Conservation (phyloP, 2,888 invertebrate genomes). For the Linnaemya vulpina region DNA sequence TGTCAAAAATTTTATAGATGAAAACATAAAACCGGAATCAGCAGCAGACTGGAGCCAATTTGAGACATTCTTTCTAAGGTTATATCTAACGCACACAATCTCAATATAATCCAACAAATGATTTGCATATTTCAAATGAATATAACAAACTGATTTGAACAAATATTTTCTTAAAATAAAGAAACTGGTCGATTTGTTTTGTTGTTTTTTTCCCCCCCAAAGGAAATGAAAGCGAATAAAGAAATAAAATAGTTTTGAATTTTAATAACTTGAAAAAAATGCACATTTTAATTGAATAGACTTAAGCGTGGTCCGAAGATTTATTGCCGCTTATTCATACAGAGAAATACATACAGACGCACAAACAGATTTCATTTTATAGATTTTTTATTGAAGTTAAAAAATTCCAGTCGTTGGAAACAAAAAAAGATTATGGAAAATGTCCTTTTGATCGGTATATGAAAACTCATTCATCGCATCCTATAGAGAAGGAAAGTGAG, state of each 20-base stretch:
- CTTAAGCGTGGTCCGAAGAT: background rate
- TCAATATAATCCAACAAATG: background rate
- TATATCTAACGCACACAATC: conserved; percentile 21
- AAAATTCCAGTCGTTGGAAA: too few species aligned
- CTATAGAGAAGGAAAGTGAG: too few species aligned
- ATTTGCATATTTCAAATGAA: conserved; percentile 57
- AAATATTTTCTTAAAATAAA: conserved; percentile 9
- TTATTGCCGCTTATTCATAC: background rate
- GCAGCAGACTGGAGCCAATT: conserved; percentile 63
- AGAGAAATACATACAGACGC: too few species aligned
- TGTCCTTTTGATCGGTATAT: too few species aligned
- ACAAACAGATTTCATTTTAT: too few species aligned
- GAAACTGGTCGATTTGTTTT: background rate
- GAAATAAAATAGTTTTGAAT: background rate
- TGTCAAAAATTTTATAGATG: conserved; percentile 10
- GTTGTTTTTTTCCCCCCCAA: background rate
- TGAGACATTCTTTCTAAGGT: conserved; percentile 40
- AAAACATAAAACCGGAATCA: conserved; percentile 52
- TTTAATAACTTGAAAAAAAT: background rate
- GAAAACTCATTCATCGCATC: too few species aligned
- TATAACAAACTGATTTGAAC: background rate
- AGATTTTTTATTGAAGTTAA: too few species aligned
- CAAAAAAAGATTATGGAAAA: too few species aligned
- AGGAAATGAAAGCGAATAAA: background rate
- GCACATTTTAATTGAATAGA: background rate